Evolutionary conservation across 53 echinoderm and acorn worm species (phyloP), one percentile per base, ranked within the genome.

Genomic region (Mesocentrotus franciscanus): DNA sequence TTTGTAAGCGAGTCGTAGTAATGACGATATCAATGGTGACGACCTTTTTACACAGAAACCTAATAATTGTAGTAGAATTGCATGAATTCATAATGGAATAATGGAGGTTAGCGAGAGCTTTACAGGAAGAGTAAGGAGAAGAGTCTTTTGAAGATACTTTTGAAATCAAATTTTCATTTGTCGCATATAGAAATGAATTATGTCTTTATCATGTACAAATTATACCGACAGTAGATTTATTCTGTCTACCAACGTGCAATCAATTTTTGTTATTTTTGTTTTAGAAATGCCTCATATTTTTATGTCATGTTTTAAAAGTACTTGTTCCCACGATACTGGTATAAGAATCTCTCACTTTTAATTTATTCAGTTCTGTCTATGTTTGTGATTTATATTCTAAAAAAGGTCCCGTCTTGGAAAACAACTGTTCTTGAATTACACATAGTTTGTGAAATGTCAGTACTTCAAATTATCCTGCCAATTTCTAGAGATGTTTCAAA

Each of bases 281-380:
- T 84, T 87, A 58, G 87, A 87, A 87, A 87, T 59, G 87, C 58
- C 87, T 87, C n/a, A 87, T 87, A 57, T 87, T 22, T 22, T 87
- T 87, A 39, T 20, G 58, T 59, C 58, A 11, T 87, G 56, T 58
- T 58, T 49, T 42, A 42, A 39, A 33, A 9, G 76, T 87, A 58
- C 30, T 75, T 87, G 27, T 87, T 26, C 10, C 11, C 26, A 5
- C 11, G 58, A 27, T 59, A n/a, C 58, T 10, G 24, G 58, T 27
- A 58, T 58, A 42, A 84, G 10, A 13, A 26, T n/a, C 16, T 87
- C 58, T n/a, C 12, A 58, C 87, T 56, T 7, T 58, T 13, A 58
- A 10, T 58, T 87, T 87, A 20, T 81, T 81, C 39, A 17, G 39
- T 36, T 39, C n/a, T 27, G 29, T 27, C 27, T 72, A 2, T 27